Percentiles rank a stretch among this genome's conserved stretches.
Conservation (phyloP, 2,113 vertebrate genomes). For the Glaucomys volans region DNA sequence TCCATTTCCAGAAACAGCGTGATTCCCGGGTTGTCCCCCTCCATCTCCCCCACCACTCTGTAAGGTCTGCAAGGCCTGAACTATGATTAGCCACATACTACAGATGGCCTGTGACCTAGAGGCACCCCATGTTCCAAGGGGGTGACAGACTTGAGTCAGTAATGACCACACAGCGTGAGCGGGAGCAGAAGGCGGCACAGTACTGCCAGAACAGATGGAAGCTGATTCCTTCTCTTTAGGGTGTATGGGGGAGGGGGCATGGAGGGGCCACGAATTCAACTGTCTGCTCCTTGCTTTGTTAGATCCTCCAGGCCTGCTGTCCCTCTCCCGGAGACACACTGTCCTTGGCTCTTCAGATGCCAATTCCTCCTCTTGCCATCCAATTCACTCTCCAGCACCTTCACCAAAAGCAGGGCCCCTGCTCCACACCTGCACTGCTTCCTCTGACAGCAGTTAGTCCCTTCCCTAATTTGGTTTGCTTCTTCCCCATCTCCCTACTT, state of each 20-base stretch:
- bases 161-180: not conserved
- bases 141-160: not conserved
- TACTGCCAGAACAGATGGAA: not conserved
- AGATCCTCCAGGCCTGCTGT: not conserved
- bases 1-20: not conserved
- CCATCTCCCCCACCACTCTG: not conserved
- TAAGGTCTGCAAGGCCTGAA: not conserved
- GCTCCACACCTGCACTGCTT: not conserved
- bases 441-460: not conserved
- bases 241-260: too few relatives aligned
- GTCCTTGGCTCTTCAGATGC: not conserved
- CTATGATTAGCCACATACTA: not conserved
- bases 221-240: not conserved
- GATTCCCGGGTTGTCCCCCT: not conserved
- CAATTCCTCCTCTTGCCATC: not conserved
- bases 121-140: not conserved
- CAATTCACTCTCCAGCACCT: not conserved
- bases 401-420: too few relatives aligned
- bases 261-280: not conserved
- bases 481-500: not conserved
- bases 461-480: not conserved
- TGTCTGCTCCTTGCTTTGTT: not conserved
- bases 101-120: not conserved
- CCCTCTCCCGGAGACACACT: not conserved
- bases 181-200: not conserved